Base-by-base conservation (phyloP, 2,888 invertebrate species). In the Lepidocyrtinus sp. region DNA sequence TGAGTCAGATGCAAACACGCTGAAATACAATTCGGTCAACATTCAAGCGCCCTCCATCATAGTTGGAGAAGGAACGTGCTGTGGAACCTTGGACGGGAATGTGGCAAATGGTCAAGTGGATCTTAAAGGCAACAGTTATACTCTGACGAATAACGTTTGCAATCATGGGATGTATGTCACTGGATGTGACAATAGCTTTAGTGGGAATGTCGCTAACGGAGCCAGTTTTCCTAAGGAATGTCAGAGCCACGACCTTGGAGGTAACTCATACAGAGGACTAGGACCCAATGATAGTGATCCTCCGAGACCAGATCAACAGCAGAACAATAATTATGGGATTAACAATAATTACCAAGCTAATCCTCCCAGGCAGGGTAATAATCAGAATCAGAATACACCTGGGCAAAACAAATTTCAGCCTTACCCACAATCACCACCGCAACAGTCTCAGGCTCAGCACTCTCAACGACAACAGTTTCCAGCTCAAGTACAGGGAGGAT, bases 31-130 rank as follows among this genome's bases (percentile, higher is more conserved):
- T 55, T 86, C 86, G 0, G 70, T 86, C 9, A 86, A 86, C 73
- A 86, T 86, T 46, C 83, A 85, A 76, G 82, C 86, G 12, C 86
- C 86, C 1, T 84, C 85, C 7, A 83, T 86, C n/a, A 82, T 83
- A 19, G 75, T 86, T 1, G 68, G 68, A 3, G 82, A 85, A 63
- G 62, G 68, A 1, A 84, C 85, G 26, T 85, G 86, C 36, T 85
- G 86, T 36, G 84, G 84, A 0, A 19, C 73, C 7, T 21, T 86
- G 55, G 84, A 84, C 3, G 85, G 85, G 26, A 86, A 86, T 62
- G 86, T 86, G 5, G 84, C 84, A 17, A 85, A 85, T 26, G 85
- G 86, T 22, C 12, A 82, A 12, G 76, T 86, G 19, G 83, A 84
- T 24, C n/a, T 86, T 5, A 83, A 84, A 17, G 86, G 86, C 19